A percentile compares a stretch with the other conserved stretches of the same genome.
Evolutionary conservation across 2,797 vertebrate genomes (phyloP).

Genomic region (Poeciliopsis paucimaculata): DNA sequence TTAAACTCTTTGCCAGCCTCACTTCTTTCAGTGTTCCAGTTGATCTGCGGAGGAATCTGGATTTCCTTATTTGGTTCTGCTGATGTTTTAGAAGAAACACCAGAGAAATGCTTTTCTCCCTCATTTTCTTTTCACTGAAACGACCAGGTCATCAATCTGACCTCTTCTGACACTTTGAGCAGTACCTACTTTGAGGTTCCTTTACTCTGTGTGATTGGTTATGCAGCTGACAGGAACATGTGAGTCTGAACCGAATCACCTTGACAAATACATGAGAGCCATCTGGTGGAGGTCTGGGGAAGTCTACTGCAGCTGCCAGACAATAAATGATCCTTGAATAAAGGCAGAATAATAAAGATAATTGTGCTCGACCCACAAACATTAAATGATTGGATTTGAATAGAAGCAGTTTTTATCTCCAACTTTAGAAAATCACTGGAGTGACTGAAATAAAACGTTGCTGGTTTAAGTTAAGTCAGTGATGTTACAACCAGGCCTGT

Average conservation of each 20-base stretch:
- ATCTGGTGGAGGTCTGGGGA: slow-evolving; percentile 64
- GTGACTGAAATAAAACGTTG: no score
- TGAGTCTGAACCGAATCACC: slow-evolving; percentile 7
- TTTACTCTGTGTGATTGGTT: slow-evolving; percentile 22
- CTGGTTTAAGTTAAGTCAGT: no score
- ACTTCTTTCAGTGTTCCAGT: slow-evolving; percentile 20
- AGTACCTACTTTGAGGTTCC: neutral
- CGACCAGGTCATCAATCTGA: neutral
- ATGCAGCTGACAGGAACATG: neutral
- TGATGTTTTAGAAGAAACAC: neutral
- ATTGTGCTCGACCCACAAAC: no score
- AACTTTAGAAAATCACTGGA: no score
- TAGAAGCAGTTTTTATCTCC: no score
- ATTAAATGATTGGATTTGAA: no score
- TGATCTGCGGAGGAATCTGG: slow-evolving; percentile 31
- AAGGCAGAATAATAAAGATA: neutral
- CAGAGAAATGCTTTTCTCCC: slow-evolving; percentile 1
- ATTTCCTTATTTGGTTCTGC: slow-evolving; percentile 52
- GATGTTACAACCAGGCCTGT: no score
- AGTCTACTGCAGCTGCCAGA: slow-evolving; percentile 36
- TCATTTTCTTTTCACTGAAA: neutral
- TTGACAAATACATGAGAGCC: slow-evolving; percentile 50
- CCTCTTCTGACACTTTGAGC: neutral
- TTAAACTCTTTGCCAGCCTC: slow-evolving; percentile 19
- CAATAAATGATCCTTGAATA: slow-evolving; percentile 5